Evolutionary conservation across 2,888 invertebrate species (phyloP).

Genomic region (Idaea aversata): DNA sequence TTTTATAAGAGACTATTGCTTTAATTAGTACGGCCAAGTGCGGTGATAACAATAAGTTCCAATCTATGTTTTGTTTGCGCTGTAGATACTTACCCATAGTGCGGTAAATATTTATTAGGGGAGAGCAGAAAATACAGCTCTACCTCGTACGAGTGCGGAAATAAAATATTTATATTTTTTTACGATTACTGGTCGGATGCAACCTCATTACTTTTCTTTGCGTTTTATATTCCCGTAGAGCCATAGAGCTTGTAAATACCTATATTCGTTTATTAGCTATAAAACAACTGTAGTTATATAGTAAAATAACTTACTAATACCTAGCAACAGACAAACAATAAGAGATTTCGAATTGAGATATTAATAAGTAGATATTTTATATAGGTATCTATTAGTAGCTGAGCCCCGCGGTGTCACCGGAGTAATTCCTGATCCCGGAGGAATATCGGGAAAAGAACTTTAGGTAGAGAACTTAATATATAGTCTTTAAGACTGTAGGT

Average conservation of each 20-base stretch:
- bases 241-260: neutral
- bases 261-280: neutral
- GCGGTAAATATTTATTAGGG: slow-evolving; percentile 9
- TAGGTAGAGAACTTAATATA: too few species aligned
- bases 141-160: slow-evolving; percentile 6
- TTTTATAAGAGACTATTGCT: too few species aligned
- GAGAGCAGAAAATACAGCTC: slow-evolving; percentile 9
- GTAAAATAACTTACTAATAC: neutral
- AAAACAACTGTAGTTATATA: neutral
- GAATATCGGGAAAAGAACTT: too few species aligned
- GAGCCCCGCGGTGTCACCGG: too few species aligned
- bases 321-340: neutral
- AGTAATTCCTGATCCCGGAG: too few species aligned
- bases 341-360: too few species aligned
- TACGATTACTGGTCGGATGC: slow-evolving; percentile 15
- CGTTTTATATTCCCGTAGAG: slow-evolving; percentile 8
- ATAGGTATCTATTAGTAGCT: too few species aligned
- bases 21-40: neutral
- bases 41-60: neutral
- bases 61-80: neutral
- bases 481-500: too few species aligned
- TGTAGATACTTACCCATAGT: neutral
- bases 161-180: slow-evolving; percentile 21
- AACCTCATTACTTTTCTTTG: slow-evolving; percentile 12
- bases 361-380: too few species aligned